These are phyloP conservation scores for Brassicogethes aeneus DNA, from an alignment of 2,888 invertebrate genomes.

Conservation along the genomic window DNA sequence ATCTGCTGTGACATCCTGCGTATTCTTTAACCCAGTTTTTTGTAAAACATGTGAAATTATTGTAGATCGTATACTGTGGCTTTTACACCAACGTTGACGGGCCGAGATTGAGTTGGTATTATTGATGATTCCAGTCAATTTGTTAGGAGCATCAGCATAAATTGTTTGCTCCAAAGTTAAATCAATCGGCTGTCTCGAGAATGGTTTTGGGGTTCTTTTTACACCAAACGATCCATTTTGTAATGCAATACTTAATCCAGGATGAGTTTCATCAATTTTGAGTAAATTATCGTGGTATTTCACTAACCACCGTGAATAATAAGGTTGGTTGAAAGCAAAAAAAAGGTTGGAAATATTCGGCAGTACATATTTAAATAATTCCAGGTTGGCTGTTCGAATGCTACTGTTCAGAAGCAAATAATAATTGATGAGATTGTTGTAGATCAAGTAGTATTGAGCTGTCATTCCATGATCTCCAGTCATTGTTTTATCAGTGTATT, in stretches of 20 bases:
- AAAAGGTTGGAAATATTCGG: conserved; percentile 18
- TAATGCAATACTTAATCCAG: too few relatives aligned
- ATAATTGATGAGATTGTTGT: conserved; percentile 22
- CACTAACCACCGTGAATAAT: conserved; percentile 15
- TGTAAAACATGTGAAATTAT: too few relatives aligned
- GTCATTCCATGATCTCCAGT: conserved; percentile 5
- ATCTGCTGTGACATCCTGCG: too few relatives aligned
- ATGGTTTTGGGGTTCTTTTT: too few relatives aligned
- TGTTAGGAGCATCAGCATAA: too few relatives aligned
- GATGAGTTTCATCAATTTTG: conserved; percentile 7
- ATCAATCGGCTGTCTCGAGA: too few relatives aligned
- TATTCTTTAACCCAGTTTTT: too few relatives aligned
- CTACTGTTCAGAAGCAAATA: conserved; percentile 22
- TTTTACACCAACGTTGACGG: too few relatives aligned
- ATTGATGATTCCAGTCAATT: too few relatives aligned
- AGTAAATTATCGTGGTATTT: conserved; percentile 13
- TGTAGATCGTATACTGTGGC: conserved; percentile 3
- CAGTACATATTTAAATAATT: conserved; percentile 19
- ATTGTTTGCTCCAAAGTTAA: too few relatives aligned
- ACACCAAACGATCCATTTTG: not conserved
- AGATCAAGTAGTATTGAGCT: conserved; percentile 9
- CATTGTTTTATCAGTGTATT: conserved; percentile 1
- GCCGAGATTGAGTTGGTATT: too few relatives aligned
- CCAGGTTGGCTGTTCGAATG: conserved; percentile 23
- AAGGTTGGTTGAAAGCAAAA: conserved; percentile 8